Evolutionary conservation across 2,888 invertebrate genomes (phyloP), one percentile per base, ranked within the genome.

Genomic region (Carterocephalus palaemon): DNA sequence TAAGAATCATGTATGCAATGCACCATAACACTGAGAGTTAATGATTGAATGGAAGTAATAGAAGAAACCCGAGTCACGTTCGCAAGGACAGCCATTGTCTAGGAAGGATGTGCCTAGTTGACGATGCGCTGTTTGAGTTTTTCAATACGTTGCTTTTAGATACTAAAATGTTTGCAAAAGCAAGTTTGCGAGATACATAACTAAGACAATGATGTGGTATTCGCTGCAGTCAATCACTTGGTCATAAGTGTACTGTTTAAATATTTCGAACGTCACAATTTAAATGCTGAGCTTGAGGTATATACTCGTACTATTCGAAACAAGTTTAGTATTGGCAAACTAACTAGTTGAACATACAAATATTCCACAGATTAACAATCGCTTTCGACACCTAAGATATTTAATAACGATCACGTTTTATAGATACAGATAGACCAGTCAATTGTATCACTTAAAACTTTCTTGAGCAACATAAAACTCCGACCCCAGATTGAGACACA

Each of bases 21-120:
- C 36, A 43, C 36, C 43, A 29, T 36, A 34, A 29, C 36, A 36
- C 36, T 36, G 28, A 20, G 43, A 29, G 43, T 28, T 43, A 43
- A 43, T 43, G 43, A 29, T 36, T 29, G 36, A 22, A 22, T 43
- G 26, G 36, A 29, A 36, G 43, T 43, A 43, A 36, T 28, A 40
- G 49, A 47, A 53, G 60, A 60, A 59, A 62, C 57, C 32, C 50
- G 59, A 67, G 56, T 56, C 56, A 52, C 46, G 53, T 48, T 43
- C 49, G 51, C 66, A 62, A 67, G 65, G 69, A 59, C 64, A 60
- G 57, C 60, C 52, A 64, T 70, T 68, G 66, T 64, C 51, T 57
- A 41, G 49, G 54, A 59, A 67, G 67, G 67, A 69, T 67, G 62
- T 56, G 43, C 50, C 52, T 53, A 57, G 61, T 66, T 64, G 54